Evolutionary conservation across 2,888 invertebrate genomes (phyloP).

Genomic region (Cephus spinipes): DNA sequence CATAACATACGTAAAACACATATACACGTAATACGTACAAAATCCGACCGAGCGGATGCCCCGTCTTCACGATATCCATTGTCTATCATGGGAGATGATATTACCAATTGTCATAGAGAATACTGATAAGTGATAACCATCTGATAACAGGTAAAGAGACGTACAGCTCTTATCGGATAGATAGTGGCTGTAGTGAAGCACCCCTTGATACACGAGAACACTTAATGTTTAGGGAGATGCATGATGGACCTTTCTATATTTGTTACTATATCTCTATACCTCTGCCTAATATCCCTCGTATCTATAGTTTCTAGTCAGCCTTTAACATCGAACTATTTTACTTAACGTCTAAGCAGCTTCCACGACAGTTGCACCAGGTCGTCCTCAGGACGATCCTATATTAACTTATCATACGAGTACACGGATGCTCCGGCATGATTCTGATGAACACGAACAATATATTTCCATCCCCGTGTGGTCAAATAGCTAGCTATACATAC

Average conservation of each 20-base stretch:
- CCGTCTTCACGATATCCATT: neutral
- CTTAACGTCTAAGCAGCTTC: neutral
- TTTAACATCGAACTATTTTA: neutral
- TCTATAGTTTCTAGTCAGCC: constrained; percentile 9
- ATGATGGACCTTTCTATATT: constrained; percentile 47
- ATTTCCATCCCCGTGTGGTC: neutral
- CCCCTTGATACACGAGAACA: neutral
- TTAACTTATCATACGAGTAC: neutral
- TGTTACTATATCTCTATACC: constrained; percentile 34
- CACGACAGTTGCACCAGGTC: neutral
- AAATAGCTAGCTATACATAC: neutral
- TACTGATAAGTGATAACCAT: too few relatives aligned
- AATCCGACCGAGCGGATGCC: neutral
- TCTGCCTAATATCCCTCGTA: constrained; percentile 19
- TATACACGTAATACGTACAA: neutral
- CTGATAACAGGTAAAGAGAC: too few relatives aligned
- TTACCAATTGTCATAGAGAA: neutral
- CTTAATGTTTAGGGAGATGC: constrained; percentile 53
- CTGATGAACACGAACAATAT: neutral
- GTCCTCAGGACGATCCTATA: neutral
- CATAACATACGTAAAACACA: neutral
- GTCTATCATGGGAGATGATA: neutral
- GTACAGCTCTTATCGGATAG: neutral
- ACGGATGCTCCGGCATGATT: too few relatives aligned
- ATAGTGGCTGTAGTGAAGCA: neutral